Conservation (phyloP, 2,888 invertebrate species). For the Drosophila neonasuta region DNA sequence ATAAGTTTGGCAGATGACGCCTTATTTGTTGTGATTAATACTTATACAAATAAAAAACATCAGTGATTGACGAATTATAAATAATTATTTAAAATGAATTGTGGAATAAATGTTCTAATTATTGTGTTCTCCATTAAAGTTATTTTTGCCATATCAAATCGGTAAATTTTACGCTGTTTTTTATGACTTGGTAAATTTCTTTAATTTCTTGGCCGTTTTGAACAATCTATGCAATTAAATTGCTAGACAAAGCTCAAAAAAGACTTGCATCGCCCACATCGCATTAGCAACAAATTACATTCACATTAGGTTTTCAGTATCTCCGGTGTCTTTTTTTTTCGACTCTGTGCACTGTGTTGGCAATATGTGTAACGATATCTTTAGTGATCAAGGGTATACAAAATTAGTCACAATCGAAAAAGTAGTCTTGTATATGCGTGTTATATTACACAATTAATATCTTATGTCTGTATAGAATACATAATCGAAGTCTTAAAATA, state of each 20-base stretch:
- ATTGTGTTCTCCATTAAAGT: no score
- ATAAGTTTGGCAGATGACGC: no score
- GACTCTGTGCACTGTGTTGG: background rate
- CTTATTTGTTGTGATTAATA: no score
- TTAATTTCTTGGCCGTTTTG: background rate
- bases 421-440: no score
- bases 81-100: no score
- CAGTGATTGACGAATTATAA: no score
- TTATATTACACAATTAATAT: no score
- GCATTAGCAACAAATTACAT: constrained; percentile 77
- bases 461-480: no score
- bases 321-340: constrained; percentile 45
- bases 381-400: background rate
- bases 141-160: no score
- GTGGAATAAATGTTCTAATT: no score
- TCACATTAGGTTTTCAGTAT: constrained; percentile 75
- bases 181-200: constrained; percentile 2
- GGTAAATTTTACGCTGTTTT: constrained; percentile 19
- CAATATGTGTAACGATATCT: background rate
- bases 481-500: constrained; percentile 16
- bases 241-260: constrained; percentile 7
- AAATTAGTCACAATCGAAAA: background rate
- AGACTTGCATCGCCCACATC: constrained; percentile 41
- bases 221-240: constrained; percentile 67
- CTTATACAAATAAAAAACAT: no score